Conservation (phyloP, 2,113 vertebrate species). For the Saimiri boliviensis region DNA sequence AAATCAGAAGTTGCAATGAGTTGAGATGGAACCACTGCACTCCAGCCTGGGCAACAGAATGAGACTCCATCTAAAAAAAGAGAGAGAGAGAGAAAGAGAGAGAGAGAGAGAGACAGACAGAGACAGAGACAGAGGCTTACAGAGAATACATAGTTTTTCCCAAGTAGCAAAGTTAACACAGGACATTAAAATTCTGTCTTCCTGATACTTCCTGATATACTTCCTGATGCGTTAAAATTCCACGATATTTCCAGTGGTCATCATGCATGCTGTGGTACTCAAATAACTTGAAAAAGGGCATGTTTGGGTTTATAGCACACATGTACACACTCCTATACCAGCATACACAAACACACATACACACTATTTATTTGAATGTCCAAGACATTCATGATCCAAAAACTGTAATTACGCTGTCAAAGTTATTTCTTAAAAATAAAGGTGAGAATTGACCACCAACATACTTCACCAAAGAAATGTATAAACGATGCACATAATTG, state of each 20-base stretch:
- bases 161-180: background rate
- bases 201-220: background rate
- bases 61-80: too few relatives aligned
- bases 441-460: background rate
- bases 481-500: rapidly evolving
- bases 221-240: background rate
- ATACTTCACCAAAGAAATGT: background rate
- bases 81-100: too few relatives aligned
- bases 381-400: background rate
- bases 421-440: background rate
- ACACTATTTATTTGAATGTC: background rate
- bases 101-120: too few relatives aligned
- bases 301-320: background rate
- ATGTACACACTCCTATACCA: rapidly evolving
- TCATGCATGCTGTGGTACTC: background rate
- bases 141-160: background rate
- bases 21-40: too few relatives aligned
- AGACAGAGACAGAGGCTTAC: background rate
- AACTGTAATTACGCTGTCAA: background rate
- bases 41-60: too few relatives aligned
- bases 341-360: background rate
- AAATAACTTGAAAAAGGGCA: background rate
- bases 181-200: background rate
- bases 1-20: too few relatives aligned
- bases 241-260: background rate